Evolutionary conservation across 1,140 invertebrate species (phyloP).

Genomic region (Ceratosolen solmsi): DNA sequence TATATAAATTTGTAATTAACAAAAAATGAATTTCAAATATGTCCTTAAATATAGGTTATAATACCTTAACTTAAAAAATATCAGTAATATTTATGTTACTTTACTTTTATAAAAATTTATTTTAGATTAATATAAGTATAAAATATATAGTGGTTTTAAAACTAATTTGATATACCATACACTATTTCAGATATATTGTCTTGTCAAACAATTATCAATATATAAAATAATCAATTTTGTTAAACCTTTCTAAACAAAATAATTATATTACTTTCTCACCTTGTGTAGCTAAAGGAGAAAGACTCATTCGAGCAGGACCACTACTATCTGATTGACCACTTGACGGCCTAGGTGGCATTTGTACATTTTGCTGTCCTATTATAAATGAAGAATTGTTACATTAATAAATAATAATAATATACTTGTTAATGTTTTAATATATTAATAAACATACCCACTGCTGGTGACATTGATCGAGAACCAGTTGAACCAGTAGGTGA

Average conservation of each 20-base stretch:
- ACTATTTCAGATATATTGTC: too few relatives aligned
- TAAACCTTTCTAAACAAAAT: not conserved
- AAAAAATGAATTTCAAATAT: too few relatives aligned
- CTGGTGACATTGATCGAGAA: slow-evolving; percentile 95
- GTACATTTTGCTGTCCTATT: slow-evolving; percentile 91
- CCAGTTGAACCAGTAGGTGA: slow-evolving; percentile 94
- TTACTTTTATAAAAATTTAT: too few relatives aligned
- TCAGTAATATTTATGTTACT: too few relatives aligned
- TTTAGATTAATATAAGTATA: too few relatives aligned
- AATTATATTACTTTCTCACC: slow-evolving; percentile 63
- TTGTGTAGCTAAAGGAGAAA: slow-evolving; percentile 84
- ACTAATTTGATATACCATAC: too few relatives aligned
- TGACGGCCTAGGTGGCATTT: slow-evolving; percentile 91
- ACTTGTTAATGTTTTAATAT: not conserved
- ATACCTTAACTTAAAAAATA: too few relatives aligned
- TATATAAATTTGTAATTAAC: too few relatives aligned
- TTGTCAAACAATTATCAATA: too few relatives aligned
- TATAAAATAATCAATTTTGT: not conserved
- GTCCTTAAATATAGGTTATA: too few relatives aligned
- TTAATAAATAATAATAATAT: slow-evolving; percentile 13
- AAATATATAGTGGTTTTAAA: too few relatives aligned
- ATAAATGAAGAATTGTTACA: slow-evolving; percentile 1
- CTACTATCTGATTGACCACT: slow-evolving; percentile 90
- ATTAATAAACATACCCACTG: slow-evolving; percentile 83
- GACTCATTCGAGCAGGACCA: slow-evolving; percentile 81